These are phyloP conservation scores for Toxonevra muliebris DNA, from an alignment of 2,888 invertebrate genomes.

Conservation along the genomic window DNA sequence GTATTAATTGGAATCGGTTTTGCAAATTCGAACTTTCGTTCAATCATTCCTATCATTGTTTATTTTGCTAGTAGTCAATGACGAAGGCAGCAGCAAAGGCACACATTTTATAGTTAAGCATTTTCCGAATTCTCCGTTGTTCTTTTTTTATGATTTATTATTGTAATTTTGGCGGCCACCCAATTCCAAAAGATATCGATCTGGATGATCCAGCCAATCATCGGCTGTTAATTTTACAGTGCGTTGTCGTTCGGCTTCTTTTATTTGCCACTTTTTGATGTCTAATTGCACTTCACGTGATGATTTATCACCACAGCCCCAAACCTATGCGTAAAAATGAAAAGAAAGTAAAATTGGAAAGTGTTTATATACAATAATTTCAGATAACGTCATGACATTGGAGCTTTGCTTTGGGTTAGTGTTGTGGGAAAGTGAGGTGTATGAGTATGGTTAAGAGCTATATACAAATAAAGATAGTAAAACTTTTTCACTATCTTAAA, in stretches of 20 bases:
- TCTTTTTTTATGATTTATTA: slow-evolving; percentile 63
- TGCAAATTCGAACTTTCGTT: no score
- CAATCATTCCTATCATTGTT: no score
- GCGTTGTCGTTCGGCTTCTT: slow-evolving; percentile 86
- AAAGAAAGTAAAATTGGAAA: background rate
- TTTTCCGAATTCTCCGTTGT: no score
- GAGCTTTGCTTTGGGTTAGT: background rate
- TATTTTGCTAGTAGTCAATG: no score
- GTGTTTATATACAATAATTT: no score
- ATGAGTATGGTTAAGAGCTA: no score
- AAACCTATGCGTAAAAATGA: slow-evolving; percentile 68
- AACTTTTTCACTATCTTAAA: no score
- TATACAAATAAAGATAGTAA: no score
- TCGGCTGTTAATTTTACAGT: slow-evolving; percentile 86
- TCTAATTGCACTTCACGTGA: slow-evolving; percentile 84
- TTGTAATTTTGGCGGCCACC: slow-evolving; percentile 86
- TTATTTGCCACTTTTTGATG: slow-evolving; percentile 90
- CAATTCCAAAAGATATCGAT: slow-evolving; percentile 87
- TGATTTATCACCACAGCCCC: slow-evolving; percentile 87
- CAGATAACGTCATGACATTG: background rate
- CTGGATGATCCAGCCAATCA: slow-evolving; percentile 96
- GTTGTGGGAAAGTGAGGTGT: background rate
- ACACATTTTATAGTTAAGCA: no score
- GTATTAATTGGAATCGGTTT: no score
- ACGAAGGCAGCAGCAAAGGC: no score